Evolutionary conservation across 2,888 invertebrate genomes (phyloP).

Genomic region (Acleris literana): DNA sequence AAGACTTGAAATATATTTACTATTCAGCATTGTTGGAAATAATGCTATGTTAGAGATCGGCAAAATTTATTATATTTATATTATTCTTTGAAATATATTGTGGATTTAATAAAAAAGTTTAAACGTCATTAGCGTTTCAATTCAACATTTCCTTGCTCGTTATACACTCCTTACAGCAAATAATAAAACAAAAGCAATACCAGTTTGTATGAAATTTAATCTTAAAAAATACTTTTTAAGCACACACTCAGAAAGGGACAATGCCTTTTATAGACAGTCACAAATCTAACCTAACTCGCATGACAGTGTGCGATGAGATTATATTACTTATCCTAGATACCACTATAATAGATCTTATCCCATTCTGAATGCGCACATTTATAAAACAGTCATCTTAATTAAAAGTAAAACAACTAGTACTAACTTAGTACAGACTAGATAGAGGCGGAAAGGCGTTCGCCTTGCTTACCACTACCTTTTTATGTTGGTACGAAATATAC

Average conservation of each 20-base stretch:
- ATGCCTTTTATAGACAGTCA: no score
- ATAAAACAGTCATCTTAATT: neutral
- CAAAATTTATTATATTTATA: conserved; percentile 81
- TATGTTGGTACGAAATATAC: conserved; percentile 98
- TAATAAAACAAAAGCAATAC: neutral
- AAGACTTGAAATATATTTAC: conserved; percentile 54
- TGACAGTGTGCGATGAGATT: no score
- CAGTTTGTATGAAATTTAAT: conserved; percentile 14
- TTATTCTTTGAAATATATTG: conserved; percentile 83
- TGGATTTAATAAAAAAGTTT: conserved; percentile 81
- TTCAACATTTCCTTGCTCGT: conserved; percentile 37
- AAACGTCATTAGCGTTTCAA: conserved; percentile 69
- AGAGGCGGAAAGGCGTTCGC: conserved; percentile 96
- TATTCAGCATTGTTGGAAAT: conserved; percentile 63
- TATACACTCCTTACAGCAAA: neutral
- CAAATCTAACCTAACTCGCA: no score
- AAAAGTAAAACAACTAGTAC: neutral
- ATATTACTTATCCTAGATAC: no score
- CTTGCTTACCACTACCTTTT: conserved; percentile 98
- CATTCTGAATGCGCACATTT: no score
- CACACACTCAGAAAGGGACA: no score
- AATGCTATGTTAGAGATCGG: conserved; percentile 69
- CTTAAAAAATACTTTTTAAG: neutral
- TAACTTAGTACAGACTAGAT: conserved; percentile 80
- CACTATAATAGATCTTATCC: no score